Percentiles rank a stretch among this genome's conserved stretches.
Conservation (phyloP, 2,888 invertebrate species). For the Meganola albula region DNA sequence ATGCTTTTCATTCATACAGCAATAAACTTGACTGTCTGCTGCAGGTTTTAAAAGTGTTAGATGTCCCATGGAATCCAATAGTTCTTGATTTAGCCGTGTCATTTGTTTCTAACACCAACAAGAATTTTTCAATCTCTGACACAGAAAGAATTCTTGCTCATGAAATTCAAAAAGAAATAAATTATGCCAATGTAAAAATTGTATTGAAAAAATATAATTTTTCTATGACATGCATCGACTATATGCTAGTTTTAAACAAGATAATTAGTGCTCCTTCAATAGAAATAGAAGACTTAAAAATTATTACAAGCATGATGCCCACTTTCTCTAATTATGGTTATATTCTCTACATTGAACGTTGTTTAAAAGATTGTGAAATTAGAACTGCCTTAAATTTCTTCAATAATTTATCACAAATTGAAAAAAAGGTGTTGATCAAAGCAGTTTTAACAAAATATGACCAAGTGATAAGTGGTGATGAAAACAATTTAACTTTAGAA, state of each 20-base stretch:
- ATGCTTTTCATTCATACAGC: slow-evolving; percentile 51
- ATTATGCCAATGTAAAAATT: slow-evolving; percentile 65
- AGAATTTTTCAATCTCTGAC: slow-evolving; percentile 59
- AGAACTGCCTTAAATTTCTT: slow-evolving; percentile 57
- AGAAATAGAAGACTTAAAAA: slow-evolving; percentile 55
- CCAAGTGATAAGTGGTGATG: slow-evolving; percentile 47
- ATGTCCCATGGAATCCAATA: slow-evolving; percentile 62
- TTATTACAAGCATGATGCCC: slow-evolving; percentile 50
- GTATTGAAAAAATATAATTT: slow-evolving; percentile 69
- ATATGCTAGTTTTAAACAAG: slow-evolving; percentile 58
- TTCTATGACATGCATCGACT: slow-evolving; percentile 58
- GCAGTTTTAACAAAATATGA: slow-evolving; percentile 58
- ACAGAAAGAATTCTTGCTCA: slow-evolving; percentile 49
- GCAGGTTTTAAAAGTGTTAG: slow-evolving; percentile 60
- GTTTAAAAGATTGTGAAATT: slow-evolving; percentile 57
- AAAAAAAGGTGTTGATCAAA: slow-evolving; percentile 50
- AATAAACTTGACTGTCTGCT: slow-evolving; percentile 61
- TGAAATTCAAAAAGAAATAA: slow-evolving; percentile 63
- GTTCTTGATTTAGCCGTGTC: slow-evolving; percentile 51
- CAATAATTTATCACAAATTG: slow-evolving; percentile 38
- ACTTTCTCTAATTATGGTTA: slow-evolving; percentile 49
- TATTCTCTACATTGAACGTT: slow-evolving; percentile 57
- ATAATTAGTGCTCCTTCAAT: slow-evolving; percentile 45
- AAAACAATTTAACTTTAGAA: slow-evolving; percentile 41
- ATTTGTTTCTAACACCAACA: slow-evolving; percentile 49